These are phyloP conservation scores for Augochlorella aurata DNA, from an alignment of 2,888 invertebrate genomes.

Conservation along the genomic window DNA sequence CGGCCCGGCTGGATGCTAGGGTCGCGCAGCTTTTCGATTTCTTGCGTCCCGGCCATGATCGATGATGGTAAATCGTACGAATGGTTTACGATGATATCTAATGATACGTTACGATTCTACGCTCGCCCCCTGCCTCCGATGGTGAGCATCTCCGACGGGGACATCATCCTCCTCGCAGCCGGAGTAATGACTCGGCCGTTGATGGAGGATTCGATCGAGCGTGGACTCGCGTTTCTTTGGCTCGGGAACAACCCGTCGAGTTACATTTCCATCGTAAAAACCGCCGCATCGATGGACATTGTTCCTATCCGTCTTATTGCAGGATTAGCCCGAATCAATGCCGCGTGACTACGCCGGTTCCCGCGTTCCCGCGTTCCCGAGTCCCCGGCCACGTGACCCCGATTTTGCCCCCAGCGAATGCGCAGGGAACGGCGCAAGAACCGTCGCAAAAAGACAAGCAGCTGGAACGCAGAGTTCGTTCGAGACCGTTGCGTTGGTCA, in stretches of 20 bases:
- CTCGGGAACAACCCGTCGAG: neutral
- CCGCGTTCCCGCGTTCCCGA: too few relatives aligned
- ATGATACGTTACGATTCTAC: conserved; percentile 55
- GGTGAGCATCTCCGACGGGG: conserved; percentile 35
- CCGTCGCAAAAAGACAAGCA: neutral
- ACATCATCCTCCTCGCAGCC: conserved; percentile 18
- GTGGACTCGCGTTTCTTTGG: conserved; percentile 15
- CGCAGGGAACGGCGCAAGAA: neutral
- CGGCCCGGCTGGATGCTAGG: conserved; percentile 1
- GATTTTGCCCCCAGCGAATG: neutral
- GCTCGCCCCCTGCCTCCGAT: neutral
- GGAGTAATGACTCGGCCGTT: conserved; percentile 19
- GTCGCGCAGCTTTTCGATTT: conserved; percentile 53
- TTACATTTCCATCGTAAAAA: neutral
- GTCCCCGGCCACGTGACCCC: neutral
- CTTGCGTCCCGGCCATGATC: conserved; percentile 50
- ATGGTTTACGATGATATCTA: conserved; percentile 47
- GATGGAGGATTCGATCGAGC: conserved; percentile 29
- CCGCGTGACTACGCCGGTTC: neutral
- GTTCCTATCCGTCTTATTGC: neutral
- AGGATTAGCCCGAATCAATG: neutral
- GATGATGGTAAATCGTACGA: conserved; percentile 55
- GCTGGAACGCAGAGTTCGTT: neutral
- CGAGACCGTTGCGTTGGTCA: neutral
- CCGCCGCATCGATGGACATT: neutral